Evolutionary conservation across 37 sponge, comb jelly and placozoan species (phyloP).

Genomic region (Aplysina aerophoba): DNA sequence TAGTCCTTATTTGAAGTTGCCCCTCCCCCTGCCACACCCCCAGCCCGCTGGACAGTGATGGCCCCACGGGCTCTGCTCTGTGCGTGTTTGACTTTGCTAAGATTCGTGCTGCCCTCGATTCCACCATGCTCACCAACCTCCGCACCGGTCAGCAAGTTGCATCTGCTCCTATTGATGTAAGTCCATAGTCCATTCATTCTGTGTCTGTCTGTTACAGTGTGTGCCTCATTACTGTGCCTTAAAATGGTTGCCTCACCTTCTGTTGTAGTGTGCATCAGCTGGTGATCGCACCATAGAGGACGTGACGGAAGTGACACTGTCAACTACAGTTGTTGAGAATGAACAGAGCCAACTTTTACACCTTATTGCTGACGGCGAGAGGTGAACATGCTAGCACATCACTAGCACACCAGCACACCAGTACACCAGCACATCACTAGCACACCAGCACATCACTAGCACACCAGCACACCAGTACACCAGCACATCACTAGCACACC

Average conservation of each 20-base stretch:
- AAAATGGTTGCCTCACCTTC: background rate
- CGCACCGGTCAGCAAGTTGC: background rate
- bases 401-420: too few species aligned
- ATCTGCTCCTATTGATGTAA: background rate
- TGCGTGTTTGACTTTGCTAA: constrained; percentile 74
- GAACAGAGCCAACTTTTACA: background rate
- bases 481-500: too few species aligned
- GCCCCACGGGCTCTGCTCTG: constrained; percentile 81
- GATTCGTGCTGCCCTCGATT: constrained; percentile 1
- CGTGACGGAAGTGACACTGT: background rate
- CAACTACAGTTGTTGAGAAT: background rate
- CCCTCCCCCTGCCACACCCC: constrained; percentile 17
- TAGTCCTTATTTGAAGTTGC: background rate
- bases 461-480: too few species aligned
- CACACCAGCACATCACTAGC: too few species aligned
- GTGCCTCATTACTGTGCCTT: background rate
- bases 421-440: background rate
- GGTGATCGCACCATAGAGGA: background rate
- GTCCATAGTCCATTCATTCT: too few species aligned
- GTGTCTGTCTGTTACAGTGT: constrained; percentile 27
- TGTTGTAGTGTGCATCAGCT: constrained; percentile 10
- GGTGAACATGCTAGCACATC: background rate
- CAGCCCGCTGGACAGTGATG: constrained; percentile 52
- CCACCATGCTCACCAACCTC: background rate
- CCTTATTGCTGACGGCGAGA: constrained; percentile 22